Evolutionary conservation across 2,113 vertebrate genomes (phyloP), one percentile per base, ranked within the genome.

Genomic region (Clarias magur): DNA sequence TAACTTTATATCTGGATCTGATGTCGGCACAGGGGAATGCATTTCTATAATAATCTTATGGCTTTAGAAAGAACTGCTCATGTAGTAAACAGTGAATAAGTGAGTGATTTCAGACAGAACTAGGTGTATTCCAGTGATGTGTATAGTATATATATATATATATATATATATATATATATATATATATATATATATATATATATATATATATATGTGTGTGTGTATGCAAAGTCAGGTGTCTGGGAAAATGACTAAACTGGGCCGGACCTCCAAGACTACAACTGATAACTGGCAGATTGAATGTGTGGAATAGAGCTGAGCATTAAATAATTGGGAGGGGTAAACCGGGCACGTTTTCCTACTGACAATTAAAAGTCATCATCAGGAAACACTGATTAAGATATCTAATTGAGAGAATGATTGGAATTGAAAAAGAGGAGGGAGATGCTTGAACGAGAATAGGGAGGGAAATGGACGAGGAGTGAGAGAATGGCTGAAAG

Each of bases 321-420:
- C 23, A 56, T 13, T 78, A 56, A 54, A 78, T 27, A 78, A 78
- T 27, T 2, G 6, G 1, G 65, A 3, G 12, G 10, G 27, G 11
- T 1, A 12, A 11, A 2, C 9, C 27, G n/a, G 11, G 21, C 10
- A 23, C 13, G 53, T 53, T 19, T 19, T 60, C 57, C 79, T 23
- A 30, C 62, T 81, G 65, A 54, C 56, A 70, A 56, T 81, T 27
- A 63, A 73, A 59, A 76, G 72, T 34, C 65, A 82, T 68, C 72
- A 89, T 68, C 57, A 89, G 83, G 78, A 86, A 80, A 56, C 48
- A 80, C 48, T 82, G 85, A 79, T 65, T 81, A 78, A 63, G 65
- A 65, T 67, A 57, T 73, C 62, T 59, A 59, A 86, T 60, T 68
- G 85, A 68, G 56, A 78, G 60, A 85, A 82, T 19, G 21, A 72